Evolutionary conservation across 2,888 invertebrate species (phyloP).

Genomic region (Lutraria lutraria): DNA sequence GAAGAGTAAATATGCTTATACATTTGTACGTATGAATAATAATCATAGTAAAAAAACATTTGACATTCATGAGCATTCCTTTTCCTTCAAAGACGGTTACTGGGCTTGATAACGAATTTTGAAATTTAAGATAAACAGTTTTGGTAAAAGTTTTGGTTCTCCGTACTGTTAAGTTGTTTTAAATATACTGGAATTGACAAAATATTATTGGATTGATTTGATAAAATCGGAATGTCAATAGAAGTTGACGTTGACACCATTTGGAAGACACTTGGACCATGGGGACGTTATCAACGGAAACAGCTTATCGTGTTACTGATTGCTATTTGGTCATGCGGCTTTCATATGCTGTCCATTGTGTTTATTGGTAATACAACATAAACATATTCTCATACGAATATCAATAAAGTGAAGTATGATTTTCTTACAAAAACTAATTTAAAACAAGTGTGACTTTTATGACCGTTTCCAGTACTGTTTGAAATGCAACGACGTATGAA

Average conservation of each 20-base stretch:
- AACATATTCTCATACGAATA: not conserved
- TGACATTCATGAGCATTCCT: not conserved
- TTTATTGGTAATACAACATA: constrained; percentile 56
- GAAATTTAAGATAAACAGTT: not conserved
- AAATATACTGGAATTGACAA: too few relatives aligned
- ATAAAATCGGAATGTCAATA: not conserved
- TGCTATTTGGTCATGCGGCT: constrained; percentile 60
- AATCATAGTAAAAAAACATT: too few relatives aligned
- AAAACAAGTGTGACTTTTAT: too few relatives aligned
- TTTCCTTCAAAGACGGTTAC: not conserved
- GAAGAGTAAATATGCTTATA: too few relatives aligned
- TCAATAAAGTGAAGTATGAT: not conserved
- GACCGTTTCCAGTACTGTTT: too few relatives aligned
- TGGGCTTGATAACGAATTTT: not conserved
- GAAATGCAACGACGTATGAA: too few relatives aligned
- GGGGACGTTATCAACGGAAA: constrained; percentile 51
- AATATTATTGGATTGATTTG: not conserved
- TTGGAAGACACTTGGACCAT: constrained; percentile 51
- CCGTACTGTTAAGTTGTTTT: not conserved
- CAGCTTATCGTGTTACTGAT: constrained; percentile 50
- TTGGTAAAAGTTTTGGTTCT: not conserved
- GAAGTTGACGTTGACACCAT: constrained; percentile 62
- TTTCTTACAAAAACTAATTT: too few relatives aligned
- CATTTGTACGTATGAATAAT: too few relatives aligned
- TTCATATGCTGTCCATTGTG: constrained; percentile 63